Conservation (phyloP, 2,113 vertebrate species). For the Ailurus styani region DNA sequence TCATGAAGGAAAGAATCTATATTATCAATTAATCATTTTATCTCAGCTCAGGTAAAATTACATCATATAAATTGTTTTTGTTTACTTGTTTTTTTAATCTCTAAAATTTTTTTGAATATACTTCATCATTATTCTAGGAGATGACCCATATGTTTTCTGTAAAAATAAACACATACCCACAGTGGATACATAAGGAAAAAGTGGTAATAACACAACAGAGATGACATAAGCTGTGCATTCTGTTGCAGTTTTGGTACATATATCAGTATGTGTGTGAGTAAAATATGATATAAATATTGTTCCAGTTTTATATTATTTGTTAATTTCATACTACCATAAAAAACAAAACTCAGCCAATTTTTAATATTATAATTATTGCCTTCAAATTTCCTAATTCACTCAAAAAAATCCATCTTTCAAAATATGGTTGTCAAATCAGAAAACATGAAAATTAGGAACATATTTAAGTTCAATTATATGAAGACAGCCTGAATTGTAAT, state of each 20-base stretch:
- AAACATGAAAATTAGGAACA: not conserved
- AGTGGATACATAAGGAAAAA: not conserved
- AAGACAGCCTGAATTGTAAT: not conserved
- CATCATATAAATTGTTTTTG: not conserved
- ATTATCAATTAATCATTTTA: not conserved
- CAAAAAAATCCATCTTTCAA: not conserved
- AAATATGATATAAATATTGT: not conserved
- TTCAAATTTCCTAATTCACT: not conserved
- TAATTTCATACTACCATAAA: not conserved
- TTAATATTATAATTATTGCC: not conserved
- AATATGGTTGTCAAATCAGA: not conserved
- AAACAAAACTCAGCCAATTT: not conserved
- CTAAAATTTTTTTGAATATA: not conserved
- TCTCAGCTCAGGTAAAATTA: not conserved
- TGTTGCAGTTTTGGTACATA: not conserved
- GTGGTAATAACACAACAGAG: not conserved
- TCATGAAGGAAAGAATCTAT: not conserved
- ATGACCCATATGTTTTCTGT: not conserved
- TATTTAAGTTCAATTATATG: not conserved
- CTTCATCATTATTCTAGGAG: not conserved
- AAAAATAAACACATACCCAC: not conserved
- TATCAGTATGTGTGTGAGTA: not conserved
- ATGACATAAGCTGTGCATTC: not conserved
- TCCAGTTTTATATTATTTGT: not conserved
- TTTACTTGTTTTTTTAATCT: not conserved